Conservation (phyloP, 2,797 vertebrate species). For the Anableps anableps region DNA sequence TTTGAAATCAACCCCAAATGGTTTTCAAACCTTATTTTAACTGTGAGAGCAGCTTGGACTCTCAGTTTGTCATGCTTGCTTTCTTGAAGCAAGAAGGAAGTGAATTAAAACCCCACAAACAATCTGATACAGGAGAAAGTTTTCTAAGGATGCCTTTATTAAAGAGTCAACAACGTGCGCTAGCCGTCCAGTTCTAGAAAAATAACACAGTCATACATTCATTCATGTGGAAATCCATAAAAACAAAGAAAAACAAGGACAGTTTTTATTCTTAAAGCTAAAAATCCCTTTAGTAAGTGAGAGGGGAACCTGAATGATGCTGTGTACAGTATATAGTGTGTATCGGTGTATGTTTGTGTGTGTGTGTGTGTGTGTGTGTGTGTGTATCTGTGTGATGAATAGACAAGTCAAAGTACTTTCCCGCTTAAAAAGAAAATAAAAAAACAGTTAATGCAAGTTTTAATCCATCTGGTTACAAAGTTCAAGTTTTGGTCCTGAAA, state of each 20-base stretch:
- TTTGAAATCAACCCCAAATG: background rate
- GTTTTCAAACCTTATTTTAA: background rate
- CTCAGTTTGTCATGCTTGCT: background rate
- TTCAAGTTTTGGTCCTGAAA: background rate
- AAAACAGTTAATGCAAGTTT: background rate
- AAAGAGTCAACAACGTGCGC: slow-evolving; percentile 79
- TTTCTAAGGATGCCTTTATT: slow-evolving; percentile 80
- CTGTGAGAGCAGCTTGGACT: background rate
- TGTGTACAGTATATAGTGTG: background rate
- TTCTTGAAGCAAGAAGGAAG: background rate
- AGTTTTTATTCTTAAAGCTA: slow-evolving; percentile 71
- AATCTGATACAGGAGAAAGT: slow-evolving; percentile 6
- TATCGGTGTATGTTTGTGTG: no score
- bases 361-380: slow-evolving; percentile 6
- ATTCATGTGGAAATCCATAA: slow-evolving; percentile 64
- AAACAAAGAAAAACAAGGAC: slow-evolving; percentile 55
- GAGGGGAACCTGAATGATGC: slow-evolving; percentile 71
- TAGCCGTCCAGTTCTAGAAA: slow-evolving; percentile 75
- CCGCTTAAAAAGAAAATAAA: background rate
- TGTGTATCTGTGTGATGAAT: slow-evolving; percentile 43
- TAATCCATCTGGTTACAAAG: background rate
- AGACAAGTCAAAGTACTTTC: slow-evolving; percentile 5
- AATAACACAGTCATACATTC: slow-evolving; percentile 77
- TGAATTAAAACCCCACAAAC: slow-evolving; percentile 1
- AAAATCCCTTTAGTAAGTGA: slow-evolving; percentile 69